These are phyloP conservation scores for Cheilosia grossa DNA, from an alignment of 2,888 invertebrate genomes.

Conservation along the genomic window DNA sequence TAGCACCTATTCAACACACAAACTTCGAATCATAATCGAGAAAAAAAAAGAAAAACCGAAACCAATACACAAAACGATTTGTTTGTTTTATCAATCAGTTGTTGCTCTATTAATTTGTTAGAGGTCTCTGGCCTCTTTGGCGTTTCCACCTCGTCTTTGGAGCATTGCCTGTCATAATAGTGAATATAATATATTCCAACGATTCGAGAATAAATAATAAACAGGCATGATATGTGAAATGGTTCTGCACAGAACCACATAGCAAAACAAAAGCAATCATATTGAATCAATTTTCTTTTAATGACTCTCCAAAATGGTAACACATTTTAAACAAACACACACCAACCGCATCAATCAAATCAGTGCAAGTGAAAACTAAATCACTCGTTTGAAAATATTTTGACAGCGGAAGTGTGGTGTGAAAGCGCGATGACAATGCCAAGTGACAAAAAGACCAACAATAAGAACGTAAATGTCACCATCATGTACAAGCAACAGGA, in stretches of 20 bases:
- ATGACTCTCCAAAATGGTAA: not conserved
- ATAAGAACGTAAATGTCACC: conserved; percentile 45
- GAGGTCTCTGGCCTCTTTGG: conserved; percentile 39
- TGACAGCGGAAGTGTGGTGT: conserved; percentile 31
- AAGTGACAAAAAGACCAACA: conserved; percentile 1
- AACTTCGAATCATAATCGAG: conserved; percentile 29
- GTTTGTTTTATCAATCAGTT: conserved; percentile 67
- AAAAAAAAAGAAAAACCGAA: conserved; percentile 10
- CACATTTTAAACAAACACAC: not conserved
- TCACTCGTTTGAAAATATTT: conserved; percentile 35
- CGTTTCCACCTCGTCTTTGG: conserved; percentile 2
- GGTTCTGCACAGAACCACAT: conserved; percentile 12
- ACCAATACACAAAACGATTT: conserved; percentile 49
- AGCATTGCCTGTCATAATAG: conserved; percentile 29
- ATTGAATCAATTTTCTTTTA: conserved; percentile 26
- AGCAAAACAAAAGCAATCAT: conserved; percentile 37
- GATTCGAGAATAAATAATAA: conserved; percentile 50
- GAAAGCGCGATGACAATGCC: conserved; percentile 39
- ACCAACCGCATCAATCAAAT: not conserved
- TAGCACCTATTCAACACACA: conserved; percentile 33
- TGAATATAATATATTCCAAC: conserved; percentile 29
- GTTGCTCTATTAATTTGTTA: conserved; percentile 46
- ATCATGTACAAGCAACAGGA: not conserved
- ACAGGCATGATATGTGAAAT: conserved; percentile 25
- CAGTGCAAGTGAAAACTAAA: conserved; percentile 47